phyloP scores from a whole-genome alignment of 1,140 invertebrate genomes.

The Thaumatotibia leucotreta region DNA sequence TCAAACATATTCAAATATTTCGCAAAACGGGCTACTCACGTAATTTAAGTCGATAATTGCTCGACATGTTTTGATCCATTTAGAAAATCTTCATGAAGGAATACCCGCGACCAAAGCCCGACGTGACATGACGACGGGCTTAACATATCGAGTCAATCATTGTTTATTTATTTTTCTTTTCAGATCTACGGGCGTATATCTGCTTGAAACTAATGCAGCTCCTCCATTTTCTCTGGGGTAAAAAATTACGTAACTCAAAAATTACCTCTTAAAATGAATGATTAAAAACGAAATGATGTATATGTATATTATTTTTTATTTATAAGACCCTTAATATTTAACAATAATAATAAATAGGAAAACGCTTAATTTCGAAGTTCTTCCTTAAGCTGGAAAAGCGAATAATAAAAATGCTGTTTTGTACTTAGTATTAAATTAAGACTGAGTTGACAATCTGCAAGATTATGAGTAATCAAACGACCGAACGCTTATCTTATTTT shows the following conservation, averaged over 20 bases:
- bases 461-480: background rate
- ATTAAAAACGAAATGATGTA: conserved; percentile 20
- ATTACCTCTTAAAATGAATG: conserved; percentile 19
- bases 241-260: conserved; percentile 15
- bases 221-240: conserved; percentile 55
- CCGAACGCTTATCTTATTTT: background rate
- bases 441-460: background rate
- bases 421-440: conserved; percentile 40
- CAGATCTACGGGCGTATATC: conserved; percentile 55
- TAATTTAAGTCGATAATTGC: too few relatives aligned
- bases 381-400: conserved; percentile 36
- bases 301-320: too few relatives aligned
- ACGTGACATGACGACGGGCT: too few relatives aligned
- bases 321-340: background rate
- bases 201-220: conserved; percentile 54
- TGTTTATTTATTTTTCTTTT: conserved; percentile 22
- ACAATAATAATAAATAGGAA: conserved; percentile 68
- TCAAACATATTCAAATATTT: too few relatives aligned
- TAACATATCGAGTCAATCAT: too few relatives aligned
- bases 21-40: too few relatives aligned
- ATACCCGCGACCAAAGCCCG: too few relatives aligned
- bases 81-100: too few relatives aligned
- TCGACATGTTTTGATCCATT: too few relatives aligned
- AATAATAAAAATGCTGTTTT: conserved; percentile 52
- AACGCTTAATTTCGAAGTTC: conserved; percentile 18